Base-by-base conservation (phyloP, 2,797 vertebrate species). In the Chelon auratus region DNA sequence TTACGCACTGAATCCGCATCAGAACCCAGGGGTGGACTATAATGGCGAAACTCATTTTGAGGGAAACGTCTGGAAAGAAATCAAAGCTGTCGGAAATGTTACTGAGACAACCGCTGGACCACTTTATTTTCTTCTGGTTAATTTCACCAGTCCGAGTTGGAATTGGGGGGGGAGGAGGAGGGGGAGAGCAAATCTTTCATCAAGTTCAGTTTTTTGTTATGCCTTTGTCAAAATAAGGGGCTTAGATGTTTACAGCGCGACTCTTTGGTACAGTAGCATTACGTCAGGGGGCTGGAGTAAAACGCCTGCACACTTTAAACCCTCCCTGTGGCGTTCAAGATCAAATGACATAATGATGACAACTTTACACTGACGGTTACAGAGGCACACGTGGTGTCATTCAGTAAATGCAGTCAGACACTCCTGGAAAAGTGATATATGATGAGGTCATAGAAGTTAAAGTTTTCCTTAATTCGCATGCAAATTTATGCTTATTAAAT, bases 1-100 rank as follows among this genome's bases (percentile, higher is more conserved):
- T 77, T 42, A 76, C 22, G 56, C 75, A 22, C 66, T 50, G 71
- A 82, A 68, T 83, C 77, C 71, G 56, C 83, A 75, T 82, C 78
- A 68, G 68, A 82, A 86, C 78, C 83, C 80, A 79, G 68, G 80
- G 84, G 77, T 86, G 70, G 64, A 20, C 77, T 87, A 62, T 78
- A 81, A 86, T 78, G 65, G 73, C 64, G 50, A 45, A 66, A 75
- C 76, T 72, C 30, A 72, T 87, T 85, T 78, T 73, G 55, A 42
- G 63, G 45, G 48, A 37, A 54, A 75, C 1, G 70, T 85, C 84
- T 89, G 85, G 86, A 91, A 86, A 78, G 66, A 86, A 80, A 92
- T 87, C 86, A 91, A 85, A 91, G 88, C 80, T 80, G 73, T 87
- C 80, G 80, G 84, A 80, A 84, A 85, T 65, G 77, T 80, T 84